Conservation (phyloP, 2,888 invertebrate species). For the Eudemis profundana region DNA sequence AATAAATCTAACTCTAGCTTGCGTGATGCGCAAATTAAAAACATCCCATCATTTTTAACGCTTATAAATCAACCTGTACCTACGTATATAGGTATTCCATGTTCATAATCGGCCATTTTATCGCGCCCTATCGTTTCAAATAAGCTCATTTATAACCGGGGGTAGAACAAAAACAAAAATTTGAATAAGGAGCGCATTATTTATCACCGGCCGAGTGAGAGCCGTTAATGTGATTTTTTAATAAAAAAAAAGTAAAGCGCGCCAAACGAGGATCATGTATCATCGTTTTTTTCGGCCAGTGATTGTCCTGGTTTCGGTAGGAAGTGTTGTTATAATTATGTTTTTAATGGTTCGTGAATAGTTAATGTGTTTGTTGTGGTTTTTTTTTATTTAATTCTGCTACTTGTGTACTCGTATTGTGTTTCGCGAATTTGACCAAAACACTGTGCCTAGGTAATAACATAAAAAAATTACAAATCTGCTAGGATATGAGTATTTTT, state of each 20-base stretch:
- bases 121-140: slow-evolving; percentile 83
- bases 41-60: slow-evolving; percentile 42
- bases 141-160: slow-evolving; percentile 85
- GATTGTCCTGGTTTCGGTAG: slow-evolving; percentile 71
- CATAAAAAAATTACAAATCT: too few relatives aligned
- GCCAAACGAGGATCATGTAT: slow-evolving; percentile 84
- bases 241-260: slow-evolving; percentile 77
- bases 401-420: too few relatives aligned
- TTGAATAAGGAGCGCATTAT: slow-evolving; percentile 85
- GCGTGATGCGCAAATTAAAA: slow-evolving; percentile 43
- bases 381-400: neutral
- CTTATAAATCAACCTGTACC: slow-evolving; percentile 36
- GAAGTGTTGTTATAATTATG: slow-evolving; percentile 39
- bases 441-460: too few relatives aligned
- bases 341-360: slow-evolving; percentile 41
- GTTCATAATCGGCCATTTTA: slow-evolving; percentile 75
- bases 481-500: too few relatives aligned
- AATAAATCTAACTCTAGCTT: slow-evolving; percentile 34
- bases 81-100: slow-evolving; percentile 51
- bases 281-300: slow-evolving; percentile 83
- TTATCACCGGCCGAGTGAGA: slow-evolving; percentile 85
- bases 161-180: slow-evolving; percentile 84
- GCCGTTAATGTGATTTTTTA: slow-evolving; percentile 85
- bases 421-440: too few relatives aligned
- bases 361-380: slow-evolving; percentile 25